Percentiles rank a stretch among this genome's conserved stretches.
Conservation (phyloP, 2,888 invertebrate genomes). For the Pammene fasciana region DNA sequence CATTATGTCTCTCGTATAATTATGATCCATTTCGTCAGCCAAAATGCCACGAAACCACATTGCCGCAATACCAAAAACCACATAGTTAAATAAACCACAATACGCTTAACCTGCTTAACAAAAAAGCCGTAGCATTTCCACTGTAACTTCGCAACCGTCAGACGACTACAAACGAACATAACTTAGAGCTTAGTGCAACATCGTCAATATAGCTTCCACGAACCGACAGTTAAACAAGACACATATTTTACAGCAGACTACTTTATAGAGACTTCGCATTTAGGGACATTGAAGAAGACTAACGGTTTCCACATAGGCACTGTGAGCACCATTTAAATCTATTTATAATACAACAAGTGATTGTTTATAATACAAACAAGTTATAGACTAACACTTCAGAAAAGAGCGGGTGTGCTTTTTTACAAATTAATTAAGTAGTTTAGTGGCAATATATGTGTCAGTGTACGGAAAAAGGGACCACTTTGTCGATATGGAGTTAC, state of each 20-base stretch:
- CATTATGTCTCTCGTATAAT: neutral
- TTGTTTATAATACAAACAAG: too few species aligned
- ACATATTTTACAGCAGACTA: conserved; percentile 22
- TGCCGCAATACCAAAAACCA: neutral
- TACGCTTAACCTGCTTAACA: neutral
- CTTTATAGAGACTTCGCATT: neutral
- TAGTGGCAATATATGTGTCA: too few species aligned
- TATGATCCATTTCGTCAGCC: neutral
- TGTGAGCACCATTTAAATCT: too few species aligned
- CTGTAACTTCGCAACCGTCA: neutral
- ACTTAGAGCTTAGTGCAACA: conserved; percentile 4
- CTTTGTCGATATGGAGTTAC: too few species aligned
- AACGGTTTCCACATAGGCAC: too few species aligned
- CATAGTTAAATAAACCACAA: conserved; percentile 8
- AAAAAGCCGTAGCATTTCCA: conserved; percentile 1
- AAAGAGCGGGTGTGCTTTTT: too few species aligned
- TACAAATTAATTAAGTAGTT: too few species aligned
- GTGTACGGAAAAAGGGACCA: too few species aligned
- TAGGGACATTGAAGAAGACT: too few species aligned
- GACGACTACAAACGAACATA: neutral
- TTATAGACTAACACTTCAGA: too few species aligned
- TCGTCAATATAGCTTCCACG: conserved; percentile 11
- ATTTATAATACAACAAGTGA: too few species aligned
- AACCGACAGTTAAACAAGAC: conserved; percentile 12
- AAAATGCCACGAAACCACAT: conserved; percentile 1